These are phyloP conservation scores for Drosophila helvetica DNA, from an alignment of 2,888 invertebrate genomes.

Conservation along the genomic window DNA sequence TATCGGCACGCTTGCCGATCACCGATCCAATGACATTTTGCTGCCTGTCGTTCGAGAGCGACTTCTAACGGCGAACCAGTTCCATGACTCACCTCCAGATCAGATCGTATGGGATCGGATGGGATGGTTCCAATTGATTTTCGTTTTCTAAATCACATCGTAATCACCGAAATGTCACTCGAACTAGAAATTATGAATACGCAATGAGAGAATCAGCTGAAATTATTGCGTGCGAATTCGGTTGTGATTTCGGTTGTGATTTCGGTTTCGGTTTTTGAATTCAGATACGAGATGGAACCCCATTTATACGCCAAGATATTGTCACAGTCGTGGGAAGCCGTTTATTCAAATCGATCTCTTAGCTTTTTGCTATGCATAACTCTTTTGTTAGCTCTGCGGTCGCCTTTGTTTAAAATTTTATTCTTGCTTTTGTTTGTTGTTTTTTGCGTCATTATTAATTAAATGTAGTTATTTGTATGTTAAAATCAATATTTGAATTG, in stretches of 20 bases:
- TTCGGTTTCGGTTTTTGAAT: conserved; percentile 36
- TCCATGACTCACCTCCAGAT: conserved; percentile 33
- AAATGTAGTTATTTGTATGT: conserved; percentile 76
- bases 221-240: conserved; percentile 63
- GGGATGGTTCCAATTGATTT: conserved; percentile 26
- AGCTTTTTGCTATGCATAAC: conserved; percentile 69
- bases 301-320: conserved; percentile 9
- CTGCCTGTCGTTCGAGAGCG: not conserved
- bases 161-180: conserved; percentile 45
- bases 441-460: conserved; percentile 68
- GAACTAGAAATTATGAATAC: conserved; percentile 76
- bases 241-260: too few relatives aligned
- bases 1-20: conserved; percentile 63
- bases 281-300: not conserved
- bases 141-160: conserved; percentile 55
- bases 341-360: conserved; percentile 73
- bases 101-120: not conserved
- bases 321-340: conserved; percentile 66
- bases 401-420: conserved; percentile 57
- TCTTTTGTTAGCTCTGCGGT: conserved; percentile 55
- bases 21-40: conserved; percentile 39
- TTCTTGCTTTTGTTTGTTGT: conserved; percentile 33
- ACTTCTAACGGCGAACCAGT: conserved; percentile 20
- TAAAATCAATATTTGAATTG: conserved; percentile 70
- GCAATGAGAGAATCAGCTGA: conserved; percentile 46